Evolutionary conservation across 2,888 invertebrate species (phyloP).

Genomic region (Alentia gelatinosa): DNA sequence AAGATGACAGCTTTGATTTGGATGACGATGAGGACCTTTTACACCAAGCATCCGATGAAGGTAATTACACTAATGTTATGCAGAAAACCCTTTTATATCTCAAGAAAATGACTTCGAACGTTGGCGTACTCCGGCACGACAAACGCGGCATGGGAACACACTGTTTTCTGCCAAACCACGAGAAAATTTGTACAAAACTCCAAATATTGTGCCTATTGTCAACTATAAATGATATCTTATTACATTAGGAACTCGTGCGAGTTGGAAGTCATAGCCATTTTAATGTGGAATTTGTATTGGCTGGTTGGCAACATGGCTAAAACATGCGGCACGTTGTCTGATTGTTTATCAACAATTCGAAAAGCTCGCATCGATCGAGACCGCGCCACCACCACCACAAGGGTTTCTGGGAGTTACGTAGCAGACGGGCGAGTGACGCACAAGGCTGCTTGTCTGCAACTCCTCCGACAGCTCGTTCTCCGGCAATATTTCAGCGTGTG

Average conservation of each 20-base stretch:
- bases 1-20: conserved; percentile 72
- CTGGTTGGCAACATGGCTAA: background rate
- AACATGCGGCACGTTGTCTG: background rate
- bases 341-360: conserved; percentile 49
- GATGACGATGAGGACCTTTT: conserved; percentile 71
- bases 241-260: too few species aligned
- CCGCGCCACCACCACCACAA: too few species aligned
- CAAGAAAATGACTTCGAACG: background rate
- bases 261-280: too few species aligned
- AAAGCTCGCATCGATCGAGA: conserved; percentile 32
- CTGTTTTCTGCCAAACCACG: background rate
- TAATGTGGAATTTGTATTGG: background rate
- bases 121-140: background rate
- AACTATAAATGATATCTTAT: background rate
- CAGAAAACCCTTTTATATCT: background rate
- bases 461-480: background rate
- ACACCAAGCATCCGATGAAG: conserved; percentile 73
- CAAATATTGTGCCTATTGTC: background rate
- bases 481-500: background rate
- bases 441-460: background rate
- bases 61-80: conserved; percentile 61
- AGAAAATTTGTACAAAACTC: background rate
- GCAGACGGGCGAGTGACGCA: background rate
- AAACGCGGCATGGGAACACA: background rate
- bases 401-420: conserved; percentile 17